These are phyloP conservation scores for Drosophila aff. DNA, from an alignment of 1,140 invertebrate species.

Conservation along the genomic window DNA sequence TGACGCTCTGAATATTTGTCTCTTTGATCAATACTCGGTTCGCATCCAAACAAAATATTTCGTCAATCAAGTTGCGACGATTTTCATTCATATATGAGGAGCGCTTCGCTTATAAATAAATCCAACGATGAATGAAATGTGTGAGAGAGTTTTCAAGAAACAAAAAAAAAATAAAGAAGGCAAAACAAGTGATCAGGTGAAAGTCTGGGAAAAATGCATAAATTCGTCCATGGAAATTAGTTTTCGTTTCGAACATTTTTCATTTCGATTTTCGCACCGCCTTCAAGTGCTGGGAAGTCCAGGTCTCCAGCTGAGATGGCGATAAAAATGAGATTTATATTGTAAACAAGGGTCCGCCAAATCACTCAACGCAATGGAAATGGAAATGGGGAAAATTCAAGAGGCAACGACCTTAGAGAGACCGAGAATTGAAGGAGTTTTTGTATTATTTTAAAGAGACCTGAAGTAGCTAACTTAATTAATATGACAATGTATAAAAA, in stretches of 20 bases:
- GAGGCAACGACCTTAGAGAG: slow-evolving; percentile 20
- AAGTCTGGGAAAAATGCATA: slow-evolving; percentile 65
- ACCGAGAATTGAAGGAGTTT: slow-evolving; percentile 5
- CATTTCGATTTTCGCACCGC: slow-evolving; percentile 10
- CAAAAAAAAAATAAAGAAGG: background rate
- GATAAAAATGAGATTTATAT: slow-evolving; percentile 32
- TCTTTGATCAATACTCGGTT: slow-evolving; percentile 66
- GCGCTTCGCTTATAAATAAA: slow-evolving; percentile 40
- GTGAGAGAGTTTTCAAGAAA: background rate
- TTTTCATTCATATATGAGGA: slow-evolving; percentile 37
- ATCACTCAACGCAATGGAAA: slow-evolving; percentile 22
- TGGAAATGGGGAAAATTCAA: slow-evolving; percentile 14
- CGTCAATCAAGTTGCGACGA: slow-evolving; percentile 58
- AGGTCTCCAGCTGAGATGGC: slow-evolving; percentile 5
- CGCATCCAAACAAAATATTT: slow-evolving; percentile 60
- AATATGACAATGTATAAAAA: background rate
- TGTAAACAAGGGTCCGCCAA: slow-evolving; percentile 26
- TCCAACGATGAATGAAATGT: slow-evolving; percentile 49
- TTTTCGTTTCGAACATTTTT: slow-evolving; percentile 30
- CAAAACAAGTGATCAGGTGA: slow-evolving; percentile 42
- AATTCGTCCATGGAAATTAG: slow-evolving; percentile 61
- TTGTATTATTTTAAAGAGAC: background rate
- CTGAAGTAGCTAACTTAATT: background rate
- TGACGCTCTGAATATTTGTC: slow-evolving; percentile 60
- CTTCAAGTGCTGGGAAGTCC: slow-evolving; percentile 28